These are phyloP conservation scores for Philotrypesis tridentata DNA, from an alignment of 1,140 invertebrate species.

Conservation along the genomic window DNA sequence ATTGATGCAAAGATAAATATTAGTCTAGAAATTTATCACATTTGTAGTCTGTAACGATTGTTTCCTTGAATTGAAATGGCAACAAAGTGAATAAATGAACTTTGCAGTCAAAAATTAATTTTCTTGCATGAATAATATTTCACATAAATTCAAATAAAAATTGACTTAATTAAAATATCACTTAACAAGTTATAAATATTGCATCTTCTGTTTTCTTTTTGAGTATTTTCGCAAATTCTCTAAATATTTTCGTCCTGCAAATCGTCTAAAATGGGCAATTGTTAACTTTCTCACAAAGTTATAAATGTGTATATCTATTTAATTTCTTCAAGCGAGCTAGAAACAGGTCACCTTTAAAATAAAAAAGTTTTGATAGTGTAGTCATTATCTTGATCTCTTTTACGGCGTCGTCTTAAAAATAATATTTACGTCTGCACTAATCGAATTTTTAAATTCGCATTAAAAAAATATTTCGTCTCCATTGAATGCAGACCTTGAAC, in stretches of 20 bases:
- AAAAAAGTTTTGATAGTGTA: background rate
- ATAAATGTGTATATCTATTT: background rate
- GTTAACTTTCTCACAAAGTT: background rate
- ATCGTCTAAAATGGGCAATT: background rate
- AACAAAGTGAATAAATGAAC: constrained; percentile 8
- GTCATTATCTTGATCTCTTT: background rate
- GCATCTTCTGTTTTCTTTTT: too few species aligned
- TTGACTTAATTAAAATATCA: background rate
- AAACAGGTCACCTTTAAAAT: background rate
- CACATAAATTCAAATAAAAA: background rate
- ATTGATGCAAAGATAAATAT: background rate
- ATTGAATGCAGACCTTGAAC: background rate
- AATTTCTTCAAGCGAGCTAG: background rate
- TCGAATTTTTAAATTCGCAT: background rate
- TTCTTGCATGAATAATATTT: background rate
- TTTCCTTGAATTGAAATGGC: background rate
- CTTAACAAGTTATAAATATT: too few species aligned
- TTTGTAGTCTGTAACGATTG: constrained; percentile 10
- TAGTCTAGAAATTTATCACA: background rate
- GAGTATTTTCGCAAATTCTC: background rate
- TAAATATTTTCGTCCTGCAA: background rate
- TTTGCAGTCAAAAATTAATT: constrained; percentile 3
- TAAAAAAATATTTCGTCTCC: background rate
- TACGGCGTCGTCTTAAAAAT: background rate
- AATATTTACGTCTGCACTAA: background rate